Percentiles rank a stretch among this genome's conserved stretches.
Evolutionary conservation across 2,888 invertebrate genomes (phyloP).

Genomic region (Brachycybe producta): DNA sequence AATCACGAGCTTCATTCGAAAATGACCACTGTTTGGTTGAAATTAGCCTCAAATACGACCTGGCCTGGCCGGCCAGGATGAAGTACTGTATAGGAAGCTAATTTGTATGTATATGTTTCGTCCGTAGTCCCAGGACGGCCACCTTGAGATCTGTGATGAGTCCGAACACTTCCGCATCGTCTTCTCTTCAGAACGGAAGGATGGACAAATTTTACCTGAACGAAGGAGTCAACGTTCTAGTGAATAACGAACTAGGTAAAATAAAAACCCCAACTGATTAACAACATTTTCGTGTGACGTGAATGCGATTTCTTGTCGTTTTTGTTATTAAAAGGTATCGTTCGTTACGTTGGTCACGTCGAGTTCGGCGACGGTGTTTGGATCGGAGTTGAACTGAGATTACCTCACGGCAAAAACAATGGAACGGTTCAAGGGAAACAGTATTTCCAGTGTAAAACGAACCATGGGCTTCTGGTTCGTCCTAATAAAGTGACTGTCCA

Average conservation of each 20-base stretch:
- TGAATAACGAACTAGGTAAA: conserved; percentile 37
- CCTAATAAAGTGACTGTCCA: conserved; percentile 38
- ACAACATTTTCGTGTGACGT: neutral
- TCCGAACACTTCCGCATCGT: neutral
- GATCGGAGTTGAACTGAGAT: conserved; percentile 39
- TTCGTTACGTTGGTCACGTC: conserved; percentile 36
- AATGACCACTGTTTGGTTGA: no score
- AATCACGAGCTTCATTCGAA: neutral
- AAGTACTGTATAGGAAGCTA: no score
- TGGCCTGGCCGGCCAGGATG: no score
- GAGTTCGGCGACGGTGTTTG: conserved; percentile 40
- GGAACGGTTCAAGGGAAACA: conserved; percentile 37
- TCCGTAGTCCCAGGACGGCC: conserved; percentile 5
- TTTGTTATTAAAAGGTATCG: conserved; percentile 28
- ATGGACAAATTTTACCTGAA: conserved; percentile 28
- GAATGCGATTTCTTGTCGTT: neutral
- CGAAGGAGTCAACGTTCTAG: conserved; percentile 37
- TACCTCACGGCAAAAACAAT: conserved; percentile 38
- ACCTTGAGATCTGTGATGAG: neutral
- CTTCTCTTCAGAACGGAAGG: conserved; percentile 2
- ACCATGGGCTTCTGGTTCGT: conserved; percentile 39
- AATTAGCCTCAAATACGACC: no score
- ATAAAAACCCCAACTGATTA: no score
- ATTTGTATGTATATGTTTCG: neutral
- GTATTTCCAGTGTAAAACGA: conserved; percentile 37